Base-by-base conservation (phyloP, 2,113 vertebrate species). In the Lampris megalopsis region DNA sequence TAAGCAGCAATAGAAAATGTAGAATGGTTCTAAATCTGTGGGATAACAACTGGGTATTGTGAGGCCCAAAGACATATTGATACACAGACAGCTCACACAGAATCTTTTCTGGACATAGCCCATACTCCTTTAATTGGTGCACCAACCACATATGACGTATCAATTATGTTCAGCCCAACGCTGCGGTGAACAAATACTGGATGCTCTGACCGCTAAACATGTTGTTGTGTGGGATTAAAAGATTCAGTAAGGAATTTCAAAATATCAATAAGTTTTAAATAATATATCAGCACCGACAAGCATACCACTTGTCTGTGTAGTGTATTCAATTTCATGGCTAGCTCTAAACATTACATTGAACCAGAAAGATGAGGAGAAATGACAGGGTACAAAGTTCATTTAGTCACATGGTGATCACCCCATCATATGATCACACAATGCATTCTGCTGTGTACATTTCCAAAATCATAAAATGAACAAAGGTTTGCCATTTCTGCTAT, bases 81-180 rank as follows among this genome's bases (percentile, higher is more conserved):
- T 86, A 81, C 84, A 89, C 36, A 75, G 10, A 9, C 35, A 24
- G 81, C 36, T 24, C 24, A 24, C 24, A 24, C 24, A 58, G 42
- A 24, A 79, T 81, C 56, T 72, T 67, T 80, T 52, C 42, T 43
- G 37, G 48, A 66, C 7, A 64, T 68, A 58, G 38, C 0, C 1
- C 13, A 11, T 40, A 47, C 66, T 63, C 8, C 62, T 63, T 66
- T 45, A n/a, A 36, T 2, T 45, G 24, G 43, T 45, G 43, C 43
- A 45, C 43, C 4, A 45, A 45, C 43, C 43, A 45, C 4, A 2
- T 24, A 24, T 24, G 43, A 45, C 43, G 4, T 36, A 11, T 61
- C 53, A 52, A 62, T 43, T 67, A 57, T 42, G 40, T 59, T 52
- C 53, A 38, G 13, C 8, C 66, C 35, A 54, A 9, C 5, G n/a